phyloP scores from a whole-genome alignment of 2,888 invertebrate genomes.

The Cataglyphis rosenhaueri region DNA sequence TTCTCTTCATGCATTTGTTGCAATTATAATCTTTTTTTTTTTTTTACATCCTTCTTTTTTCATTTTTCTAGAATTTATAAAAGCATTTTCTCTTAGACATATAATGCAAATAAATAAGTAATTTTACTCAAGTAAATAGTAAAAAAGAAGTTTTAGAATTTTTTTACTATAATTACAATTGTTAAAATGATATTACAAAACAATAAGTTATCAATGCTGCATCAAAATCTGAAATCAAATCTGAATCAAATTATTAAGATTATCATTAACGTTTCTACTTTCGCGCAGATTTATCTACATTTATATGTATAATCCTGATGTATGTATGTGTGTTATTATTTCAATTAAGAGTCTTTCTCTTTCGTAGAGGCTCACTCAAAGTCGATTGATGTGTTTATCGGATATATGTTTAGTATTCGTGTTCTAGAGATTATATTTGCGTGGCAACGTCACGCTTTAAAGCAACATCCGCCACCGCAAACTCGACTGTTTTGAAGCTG shows the following conservation, averaged over 20 bases:
- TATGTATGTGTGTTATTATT: background rate
- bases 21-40: background rate
- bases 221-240: background rate
- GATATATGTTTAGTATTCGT: background rate
- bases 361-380: background rate
- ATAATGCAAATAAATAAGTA: background rate
- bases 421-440: slow-evolving; percentile 15
- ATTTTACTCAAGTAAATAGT: background rate
- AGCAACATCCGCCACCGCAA: slow-evolving; percentile 21
- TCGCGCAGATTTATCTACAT: too few species aligned
- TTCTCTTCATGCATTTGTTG: background rate
- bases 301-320: background rate
- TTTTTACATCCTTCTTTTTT: background rate
- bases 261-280: background rate
- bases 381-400: slow-evolving; percentile 11
- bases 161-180: background rate
- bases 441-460: slow-evolving; percentile 36
- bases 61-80: background rate
- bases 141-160: background rate
- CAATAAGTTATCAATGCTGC: background rate
- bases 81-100: background rate
- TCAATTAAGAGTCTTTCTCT: background rate
- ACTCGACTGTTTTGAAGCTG: slow-evolving; percentile 46
- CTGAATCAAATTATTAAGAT: background rate
- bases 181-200: background rate